Evolutionary conservation across 2,113 vertebrate genomes (phyloP).

Genomic region (Nicator chloris): DNA sequence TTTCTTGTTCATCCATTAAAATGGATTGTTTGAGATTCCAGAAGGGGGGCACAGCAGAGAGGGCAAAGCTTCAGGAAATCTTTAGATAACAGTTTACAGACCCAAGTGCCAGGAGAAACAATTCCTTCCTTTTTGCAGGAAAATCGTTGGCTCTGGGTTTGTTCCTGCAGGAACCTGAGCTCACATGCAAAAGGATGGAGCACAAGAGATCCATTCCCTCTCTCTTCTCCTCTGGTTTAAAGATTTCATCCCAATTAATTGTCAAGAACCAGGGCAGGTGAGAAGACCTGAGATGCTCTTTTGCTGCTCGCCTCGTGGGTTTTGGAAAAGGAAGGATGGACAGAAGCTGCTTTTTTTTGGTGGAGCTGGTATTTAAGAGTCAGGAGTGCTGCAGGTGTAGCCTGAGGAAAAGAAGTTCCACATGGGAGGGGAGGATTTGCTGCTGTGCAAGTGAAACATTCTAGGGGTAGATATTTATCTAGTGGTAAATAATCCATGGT

Average conservation of each 20-base stretch:
- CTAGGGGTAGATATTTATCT: neutral
- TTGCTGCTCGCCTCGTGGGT: neutral
- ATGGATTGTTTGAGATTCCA: neutral
- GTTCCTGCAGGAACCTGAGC: neutral
- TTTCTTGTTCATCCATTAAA: too few species aligned
- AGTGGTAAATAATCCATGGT: neutral
- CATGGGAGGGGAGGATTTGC: neutral
- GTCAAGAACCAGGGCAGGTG: neutral
- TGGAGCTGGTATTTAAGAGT: neutral
- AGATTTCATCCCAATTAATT: neutral
- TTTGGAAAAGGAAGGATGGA: neutral
- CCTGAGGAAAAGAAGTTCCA: neutral
- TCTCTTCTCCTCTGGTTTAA: neutral
- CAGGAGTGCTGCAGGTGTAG: neutral
- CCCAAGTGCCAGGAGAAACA: neutral
- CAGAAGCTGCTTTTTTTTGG: neutral
- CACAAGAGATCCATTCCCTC: neutral
- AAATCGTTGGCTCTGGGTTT: neutral
- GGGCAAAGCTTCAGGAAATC: neutral
- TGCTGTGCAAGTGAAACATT: neutral
- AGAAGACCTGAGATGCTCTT: neutral
- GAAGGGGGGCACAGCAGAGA: neutral
- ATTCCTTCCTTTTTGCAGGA: neutral
- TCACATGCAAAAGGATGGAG: fast-evolving
- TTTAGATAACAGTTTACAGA: neutral